phyloP scores from a whole-genome alignment of 2,797 vertebrate species.

The Orientallactaga sibirica region DNA sequence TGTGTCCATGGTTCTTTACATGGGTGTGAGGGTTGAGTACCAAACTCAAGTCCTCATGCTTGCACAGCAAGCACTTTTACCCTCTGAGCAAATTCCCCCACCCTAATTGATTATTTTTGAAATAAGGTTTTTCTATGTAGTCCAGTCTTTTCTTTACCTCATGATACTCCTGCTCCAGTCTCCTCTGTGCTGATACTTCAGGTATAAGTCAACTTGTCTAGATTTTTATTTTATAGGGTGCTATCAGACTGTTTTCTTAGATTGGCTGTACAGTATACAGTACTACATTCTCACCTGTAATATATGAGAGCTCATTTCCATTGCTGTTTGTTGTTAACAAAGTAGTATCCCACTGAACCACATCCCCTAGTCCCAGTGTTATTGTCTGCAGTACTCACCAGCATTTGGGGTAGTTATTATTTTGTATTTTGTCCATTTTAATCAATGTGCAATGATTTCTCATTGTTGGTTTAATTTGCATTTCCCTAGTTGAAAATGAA shows the following conservation, averaged over 20 bases:
- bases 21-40: no score
- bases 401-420: not conserved
- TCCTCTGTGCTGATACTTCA: not conserved
- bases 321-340: not conserved
- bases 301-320: not conserved
- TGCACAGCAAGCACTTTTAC: no score
- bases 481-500: conserved; percentile 27
- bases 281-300: conserved; percentile 22
- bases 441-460: not conserved
- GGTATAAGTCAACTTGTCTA: not conserved
- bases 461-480: conserved; percentile 36
- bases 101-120: no score
- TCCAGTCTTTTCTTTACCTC: not conserved
- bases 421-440: conserved; percentile 19
- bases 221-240: not conserved
- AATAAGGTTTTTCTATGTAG: not conserved
- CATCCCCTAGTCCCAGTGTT: no score
- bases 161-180: not conserved
- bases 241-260: not conserved
- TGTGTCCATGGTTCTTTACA: no score
- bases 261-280: not conserved
- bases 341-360: not conserved
- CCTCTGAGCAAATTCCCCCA: no score
- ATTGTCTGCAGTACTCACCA: not conserved
- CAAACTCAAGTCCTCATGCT: no score